Percentiles rank a stretch among this genome's conserved stretches.
Evolutionary conservation across 2,888 invertebrate species (phyloP).

Genomic region (Napeogenes sylphis): DNA sequence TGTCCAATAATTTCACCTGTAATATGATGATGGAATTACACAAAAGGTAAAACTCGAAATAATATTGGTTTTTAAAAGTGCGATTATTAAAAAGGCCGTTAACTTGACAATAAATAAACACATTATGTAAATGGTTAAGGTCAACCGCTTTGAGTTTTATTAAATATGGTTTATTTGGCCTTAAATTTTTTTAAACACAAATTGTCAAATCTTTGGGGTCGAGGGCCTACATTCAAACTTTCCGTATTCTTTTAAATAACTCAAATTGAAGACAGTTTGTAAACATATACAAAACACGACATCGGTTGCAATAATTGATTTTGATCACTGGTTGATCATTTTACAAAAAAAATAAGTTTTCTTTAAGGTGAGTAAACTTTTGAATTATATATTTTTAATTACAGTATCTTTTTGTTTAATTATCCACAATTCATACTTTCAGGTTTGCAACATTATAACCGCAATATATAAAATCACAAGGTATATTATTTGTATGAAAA

Average conservation of each 20-base stretch:
- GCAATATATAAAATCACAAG: too few species aligned
- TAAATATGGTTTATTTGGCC: constrained; percentile 30
- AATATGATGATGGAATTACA: constrained; percentile 36
- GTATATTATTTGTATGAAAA: too few species aligned
- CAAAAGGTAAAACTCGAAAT: constrained; percentile 2
- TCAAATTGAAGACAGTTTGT: too few species aligned
- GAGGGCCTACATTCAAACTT: not conserved
- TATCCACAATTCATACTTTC: too few species aligned
- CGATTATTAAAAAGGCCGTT: constrained; percentile 27
- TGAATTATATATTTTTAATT: too few species aligned
- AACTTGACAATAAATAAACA: constrained; percentile 32
- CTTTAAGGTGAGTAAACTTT: too few species aligned
- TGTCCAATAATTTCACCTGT: constrained; percentile 65
- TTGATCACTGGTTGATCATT: too few species aligned
- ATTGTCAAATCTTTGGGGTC: not conserved
- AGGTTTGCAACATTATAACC: too few species aligned
- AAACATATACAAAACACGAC: too few species aligned
- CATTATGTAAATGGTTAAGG: constrained; percentile 34
- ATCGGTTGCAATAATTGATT: too few species aligned
- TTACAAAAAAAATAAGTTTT: too few species aligned
- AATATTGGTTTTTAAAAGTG: constrained; percentile 23
- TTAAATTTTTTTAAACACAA: constrained; percentile 5
- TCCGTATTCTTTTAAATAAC: not conserved
- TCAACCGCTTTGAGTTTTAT: constrained; percentile 29
- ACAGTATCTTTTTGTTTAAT: too few species aligned